These are phyloP conservation scores for Lophochroa leadbeateri DNA, from an alignment of 2,113 vertebrate genomes.

Conservation along the genomic window DNA sequence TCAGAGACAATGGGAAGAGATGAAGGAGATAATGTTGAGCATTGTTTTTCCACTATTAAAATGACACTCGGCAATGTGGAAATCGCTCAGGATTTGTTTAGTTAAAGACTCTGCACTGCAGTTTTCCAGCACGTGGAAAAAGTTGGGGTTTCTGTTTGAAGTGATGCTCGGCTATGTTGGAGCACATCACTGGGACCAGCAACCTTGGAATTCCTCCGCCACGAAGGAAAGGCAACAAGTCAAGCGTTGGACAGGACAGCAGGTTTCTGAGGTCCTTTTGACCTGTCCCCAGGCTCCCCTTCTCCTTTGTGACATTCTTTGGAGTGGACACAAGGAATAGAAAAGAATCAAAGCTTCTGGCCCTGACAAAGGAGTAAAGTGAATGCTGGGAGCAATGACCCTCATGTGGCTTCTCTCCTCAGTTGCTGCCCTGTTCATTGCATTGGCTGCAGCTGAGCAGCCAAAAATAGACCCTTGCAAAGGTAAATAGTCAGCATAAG, in stretches of 20 bases:
- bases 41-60: conserved; percentile 46
- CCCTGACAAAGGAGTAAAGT: background rate
- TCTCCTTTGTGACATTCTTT: background rate
- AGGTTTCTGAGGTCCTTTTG: background rate
- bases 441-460: background rate
- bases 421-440: background rate
- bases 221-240: background rate
- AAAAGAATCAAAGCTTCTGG: background rate
- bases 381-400: background rate
- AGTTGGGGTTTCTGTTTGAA: background rate
- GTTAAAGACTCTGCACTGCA: background rate
- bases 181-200: background rate
- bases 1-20: conserved; percentile 51
- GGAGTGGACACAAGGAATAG: background rate
- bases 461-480: background rate
- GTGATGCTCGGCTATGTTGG: background rate
- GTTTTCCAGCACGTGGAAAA: background rate
- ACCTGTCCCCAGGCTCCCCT: background rate
- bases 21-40: conserved; percentile 21
- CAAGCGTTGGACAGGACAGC: background rate
- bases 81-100: background rate
- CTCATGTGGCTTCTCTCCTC: background rate
- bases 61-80: conserved; percentile 8
- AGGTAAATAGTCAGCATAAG: conserved; percentile 21
- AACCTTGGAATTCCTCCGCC: background rate